Evolutionary conservation across 1,140 invertebrate genomes (phyloP).

Genomic region (Adelges cooleyi): DNA sequence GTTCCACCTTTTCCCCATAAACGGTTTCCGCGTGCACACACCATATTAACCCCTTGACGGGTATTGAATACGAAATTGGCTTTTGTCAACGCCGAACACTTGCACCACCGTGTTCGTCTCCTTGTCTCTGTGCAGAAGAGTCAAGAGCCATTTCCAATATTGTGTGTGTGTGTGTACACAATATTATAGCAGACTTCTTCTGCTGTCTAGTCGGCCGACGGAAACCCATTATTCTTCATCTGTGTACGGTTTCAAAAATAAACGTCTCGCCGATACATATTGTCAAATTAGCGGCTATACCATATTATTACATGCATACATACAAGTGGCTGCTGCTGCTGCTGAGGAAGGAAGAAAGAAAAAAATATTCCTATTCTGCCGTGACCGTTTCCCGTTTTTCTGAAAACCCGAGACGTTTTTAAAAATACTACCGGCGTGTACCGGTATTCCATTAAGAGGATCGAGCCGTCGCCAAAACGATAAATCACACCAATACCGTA

Average conservation of each 20-base stretch:
- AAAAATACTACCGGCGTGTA: not conserved
- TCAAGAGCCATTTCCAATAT: too few relatives aligned
- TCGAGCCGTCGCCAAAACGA: not conserved
- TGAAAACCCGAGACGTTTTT: constrained; percentile 15
- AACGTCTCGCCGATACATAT: not conserved
- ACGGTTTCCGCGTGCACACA: not conserved
- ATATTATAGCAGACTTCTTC: too few relatives aligned
- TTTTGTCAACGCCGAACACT: too few relatives aligned
- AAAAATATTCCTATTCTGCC: not conserved
- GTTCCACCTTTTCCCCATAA: not conserved
- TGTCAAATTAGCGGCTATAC: constrained; percentile 16
- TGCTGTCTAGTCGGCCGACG: too few relatives aligned
- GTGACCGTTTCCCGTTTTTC: constrained; percentile 22
- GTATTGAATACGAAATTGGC: too few relatives aligned
- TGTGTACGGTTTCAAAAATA: constrained; percentile 4
- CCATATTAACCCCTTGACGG: too few relatives aligned
- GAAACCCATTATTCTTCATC: not conserved
- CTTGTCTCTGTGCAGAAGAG: too few relatives aligned
- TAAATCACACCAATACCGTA: constrained; percentile 2
- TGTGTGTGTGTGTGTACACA: too few relatives aligned
- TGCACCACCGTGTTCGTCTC: too few relatives aligned
- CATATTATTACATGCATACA: too few relatives aligned
- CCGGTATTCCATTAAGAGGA: constrained; percentile 13
- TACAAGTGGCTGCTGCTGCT: not conserved
- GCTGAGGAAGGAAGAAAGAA: not conserved